These are phyloP conservation scores for Xenotilapia leptura DNA, from an alignment of 2,113 vertebrate genomes.

Conservation along the genomic window DNA sequence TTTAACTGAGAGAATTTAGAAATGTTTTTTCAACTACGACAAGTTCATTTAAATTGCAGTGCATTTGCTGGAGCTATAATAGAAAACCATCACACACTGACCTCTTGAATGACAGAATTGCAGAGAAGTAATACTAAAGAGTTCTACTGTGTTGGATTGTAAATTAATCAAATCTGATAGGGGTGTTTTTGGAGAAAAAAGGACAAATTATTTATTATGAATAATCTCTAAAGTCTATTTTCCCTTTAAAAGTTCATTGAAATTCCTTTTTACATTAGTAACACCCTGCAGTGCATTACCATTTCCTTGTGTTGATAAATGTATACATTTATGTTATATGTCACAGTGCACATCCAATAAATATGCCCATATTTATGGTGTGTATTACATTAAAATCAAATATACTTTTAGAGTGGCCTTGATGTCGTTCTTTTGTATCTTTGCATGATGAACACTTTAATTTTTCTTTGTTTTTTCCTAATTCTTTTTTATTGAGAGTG, in stretches of 20 bases:
- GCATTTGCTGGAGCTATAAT: not conserved
- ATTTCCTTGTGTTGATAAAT: not conserved
- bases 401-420: not conserved
- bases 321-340: not conserved
- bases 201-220: not conserved
- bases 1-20: not conserved
- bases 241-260: constrained; percentile 10
- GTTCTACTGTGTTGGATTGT: not conserved
- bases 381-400: not conserved
- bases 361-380: not conserved
- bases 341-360: not conserved
- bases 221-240: not conserved
- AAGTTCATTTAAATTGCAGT: not conserved
- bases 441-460: not conserved
- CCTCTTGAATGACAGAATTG: not conserved
- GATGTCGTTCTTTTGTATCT: not conserved
- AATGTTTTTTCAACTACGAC: not conserved
- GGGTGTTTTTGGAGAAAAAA: not conserved
- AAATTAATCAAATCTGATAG: not conserved
- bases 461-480: not conserved
- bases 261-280: constrained; percentile 15
- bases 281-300: not conserved
- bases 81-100: not conserved
- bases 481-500: not conserved
- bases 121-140: not conserved